Evolutionary conservation across 2,888 invertebrate species (phyloP), one percentile per base, ranked within the genome.

Genomic region (Philhelius pedissequus): DNA sequence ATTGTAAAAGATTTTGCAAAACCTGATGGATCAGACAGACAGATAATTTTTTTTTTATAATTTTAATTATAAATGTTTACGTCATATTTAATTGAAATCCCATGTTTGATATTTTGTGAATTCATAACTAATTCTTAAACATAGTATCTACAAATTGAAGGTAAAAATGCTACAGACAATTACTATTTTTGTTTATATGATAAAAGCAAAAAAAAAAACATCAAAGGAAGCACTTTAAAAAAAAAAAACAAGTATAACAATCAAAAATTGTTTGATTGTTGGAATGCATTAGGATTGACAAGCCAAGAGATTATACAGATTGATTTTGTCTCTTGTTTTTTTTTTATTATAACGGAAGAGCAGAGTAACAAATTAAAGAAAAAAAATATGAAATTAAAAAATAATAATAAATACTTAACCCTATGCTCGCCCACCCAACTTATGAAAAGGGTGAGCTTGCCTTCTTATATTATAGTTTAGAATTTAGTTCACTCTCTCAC

Each of bases 391-490:
- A 62, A 64, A 68, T 56, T 74, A 58, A 66, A 84, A 73, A 73
- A 56, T 80, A 81, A 70, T 50, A 86, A 86, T 81, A 80, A 86
- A 83, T 83, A 83, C 83, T 74, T 79, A 83, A 64, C 79, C 62
- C 83, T 83, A 83, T 58, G 43, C 73, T 66, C 56, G 62, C 45
- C 68, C 25, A 30, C 52, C 45, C 64, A 82, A 77, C 77, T 18
- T 13, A 62, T 20, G 25, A 45, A 66, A 27, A 52, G 52, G 62
- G 40, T 58, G 40, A 48, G 20, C 25, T 52, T 68, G 74, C 66
- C 56, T 50, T 52, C 83, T 80, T 84, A 84, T 66, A 84, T 76
- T 64, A 80, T 80, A 84, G 80, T 84, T 84, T 84, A 84, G 84
- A 84, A 84, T 84, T 84, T 80, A 70, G 84, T 80, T 80, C 64